These are phyloP conservation scores for Mylabris sibirica DNA, from an alignment of 2,888 invertebrate genomes.

Conservation along the genomic window DNA sequence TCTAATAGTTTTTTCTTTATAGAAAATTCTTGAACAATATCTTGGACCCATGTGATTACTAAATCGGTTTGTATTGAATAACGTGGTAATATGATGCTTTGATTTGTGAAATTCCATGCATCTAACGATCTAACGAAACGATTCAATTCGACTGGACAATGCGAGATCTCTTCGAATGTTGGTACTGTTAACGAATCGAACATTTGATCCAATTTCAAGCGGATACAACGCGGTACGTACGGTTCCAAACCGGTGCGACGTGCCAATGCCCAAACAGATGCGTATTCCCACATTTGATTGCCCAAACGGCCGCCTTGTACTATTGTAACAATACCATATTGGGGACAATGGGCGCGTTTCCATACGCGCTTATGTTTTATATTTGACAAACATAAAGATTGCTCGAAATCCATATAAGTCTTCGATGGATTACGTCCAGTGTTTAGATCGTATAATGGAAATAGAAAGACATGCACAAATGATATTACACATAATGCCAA, in stretches of 20 bases:
- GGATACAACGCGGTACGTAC: conserved; percentile 63
- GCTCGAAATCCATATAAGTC: conserved; percentile 65
- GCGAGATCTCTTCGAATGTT: conserved; percentile 65
- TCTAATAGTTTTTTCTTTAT: conserved; percentile 62
- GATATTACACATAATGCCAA: conserved; percentile 67
- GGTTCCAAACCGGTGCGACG: conserved; percentile 62
- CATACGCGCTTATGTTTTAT: conserved; percentile 58
- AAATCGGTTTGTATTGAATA: conserved; percentile 65
- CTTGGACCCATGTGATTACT: conserved; percentile 66
- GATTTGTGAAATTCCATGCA: conserved; percentile 66
- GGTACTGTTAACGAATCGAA: conserved; percentile 66
- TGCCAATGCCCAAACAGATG: conserved; percentile 63
- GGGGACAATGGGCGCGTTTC: conserved; percentile 58
- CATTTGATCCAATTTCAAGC: conserved; percentile 64
- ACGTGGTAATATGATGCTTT: conserved; percentile 66
- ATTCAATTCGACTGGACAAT: conserved; percentile 63
- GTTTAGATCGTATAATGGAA: conserved; percentile 64
- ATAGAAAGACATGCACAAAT: conserved; percentile 68
- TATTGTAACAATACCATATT: conserved; percentile 62
- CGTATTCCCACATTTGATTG: conserved; percentile 65
- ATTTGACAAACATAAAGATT: conserved; percentile 64
- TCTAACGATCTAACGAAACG: conserved; percentile 63
- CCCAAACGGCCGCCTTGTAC: conserved; percentile 58
- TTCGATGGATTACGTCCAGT: conserved; percentile 59
- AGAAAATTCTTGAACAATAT: conserved; percentile 66